Conservation (phyloP, 2,797 vertebrate species). For the Neopelma chrysocephalum region DNA sequence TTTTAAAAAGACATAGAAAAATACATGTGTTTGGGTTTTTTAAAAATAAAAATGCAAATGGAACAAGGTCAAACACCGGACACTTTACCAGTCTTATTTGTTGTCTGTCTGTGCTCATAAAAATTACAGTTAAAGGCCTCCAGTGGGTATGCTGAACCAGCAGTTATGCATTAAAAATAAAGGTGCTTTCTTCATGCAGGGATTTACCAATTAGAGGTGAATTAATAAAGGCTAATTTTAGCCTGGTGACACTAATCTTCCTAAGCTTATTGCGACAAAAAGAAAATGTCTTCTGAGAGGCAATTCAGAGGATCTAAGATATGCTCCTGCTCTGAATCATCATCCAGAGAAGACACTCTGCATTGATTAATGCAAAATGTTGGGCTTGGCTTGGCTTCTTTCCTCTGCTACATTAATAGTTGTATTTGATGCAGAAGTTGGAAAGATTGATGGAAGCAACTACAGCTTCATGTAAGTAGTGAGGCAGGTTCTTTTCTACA, state of each 20-base stretch:
- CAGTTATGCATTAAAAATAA: not conserved
- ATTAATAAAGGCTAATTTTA: constrained; percentile 15
- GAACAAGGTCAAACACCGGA: not conserved
- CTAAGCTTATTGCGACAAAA: not conserved
- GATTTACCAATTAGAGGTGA: not conserved
- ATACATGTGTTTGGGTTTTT: not conserved
- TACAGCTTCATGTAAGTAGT: not conserved
- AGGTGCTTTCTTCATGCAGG: not conserved
- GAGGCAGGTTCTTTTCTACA: not conserved
- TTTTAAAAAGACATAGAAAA: not conserved
- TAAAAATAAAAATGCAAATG: not conserved
- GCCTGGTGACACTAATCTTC: not conserved
- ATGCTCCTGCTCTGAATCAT: not conserved
- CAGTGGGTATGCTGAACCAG: not conserved
- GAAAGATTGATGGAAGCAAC: not conserved
- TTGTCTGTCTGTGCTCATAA: not conserved
- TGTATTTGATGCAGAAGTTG: not conserved
- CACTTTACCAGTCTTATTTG: not conserved
- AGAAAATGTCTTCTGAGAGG: not conserved
- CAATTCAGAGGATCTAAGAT: not conserved
- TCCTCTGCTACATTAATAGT: not conserved
- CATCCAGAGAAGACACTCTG: not conserved
- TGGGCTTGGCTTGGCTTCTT: not conserved
- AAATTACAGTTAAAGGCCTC: not conserved
- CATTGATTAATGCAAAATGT: not conserved